Base-by-base conservation (phyloP, 1,140 invertebrate species). In the Diorhabda carinulata region DNA sequence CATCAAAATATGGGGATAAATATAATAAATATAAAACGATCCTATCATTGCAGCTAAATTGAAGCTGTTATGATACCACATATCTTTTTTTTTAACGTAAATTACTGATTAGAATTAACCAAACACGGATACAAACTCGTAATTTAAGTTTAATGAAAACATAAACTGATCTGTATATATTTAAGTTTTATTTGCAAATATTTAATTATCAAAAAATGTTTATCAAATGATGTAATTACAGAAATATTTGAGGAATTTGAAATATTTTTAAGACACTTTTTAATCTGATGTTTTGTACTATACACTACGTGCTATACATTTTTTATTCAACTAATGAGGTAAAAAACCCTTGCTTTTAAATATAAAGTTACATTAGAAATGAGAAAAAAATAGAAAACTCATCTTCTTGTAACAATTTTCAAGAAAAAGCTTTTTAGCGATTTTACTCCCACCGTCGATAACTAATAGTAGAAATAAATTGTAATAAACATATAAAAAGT, bases 191-290 rank as follows among this genome's bases (percentile, higher is more conserved):
- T 25, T 25, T 25, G 25, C 25, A 25, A 25, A 25, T 25, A 25
- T 25, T 25, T 3, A n/a, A 59, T 62, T 52, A 9, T 52, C 8
- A 6, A 52, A 43, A 62, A 62, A 62, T 43, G 61, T 62, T 62
- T 43, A 64, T 64, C 10, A 7, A 45, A 7, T 64, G 63, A 64
- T 64, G 63, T 64, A 64, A 64, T 64, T 52, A n/a, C 43, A 64
- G 9, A 64, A n/a, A 42, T 57, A 64, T 64, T 64, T 44, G 10
- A 64, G 41, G 63, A 64, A 64, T 64, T 64, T 64, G 4, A 52
- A 8, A n/a, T 52, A 52, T 52, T 52, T 52, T 52, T 8, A 4
- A 52, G 6, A 4, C n/a, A 2, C 47, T 52, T n/a, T 52, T 52
- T 52, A 5, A 25, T 25, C 25, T 25, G 25, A 25, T 25, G 25